Base-by-base conservation (phyloP, 2,113 vertebrate genomes). In the Hippopotamus amphibius region DNA sequence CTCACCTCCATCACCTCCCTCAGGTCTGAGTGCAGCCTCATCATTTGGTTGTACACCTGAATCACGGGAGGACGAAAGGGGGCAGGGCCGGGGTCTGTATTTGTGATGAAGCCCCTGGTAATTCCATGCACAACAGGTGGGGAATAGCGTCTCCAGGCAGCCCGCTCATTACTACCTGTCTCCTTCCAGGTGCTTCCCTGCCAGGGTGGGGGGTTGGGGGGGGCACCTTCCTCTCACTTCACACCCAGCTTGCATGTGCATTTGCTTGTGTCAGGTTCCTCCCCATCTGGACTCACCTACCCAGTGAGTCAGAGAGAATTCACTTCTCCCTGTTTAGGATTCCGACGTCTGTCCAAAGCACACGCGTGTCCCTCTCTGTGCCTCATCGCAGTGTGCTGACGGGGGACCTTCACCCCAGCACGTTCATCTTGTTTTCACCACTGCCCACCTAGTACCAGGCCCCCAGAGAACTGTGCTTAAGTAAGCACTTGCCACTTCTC, bases 31-130 rank as follows among this genome's bases (percentile, higher is more conserved):
- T 13, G 15, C 63, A 30, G 14, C 10, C 26, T 22, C 16, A 4
- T 28, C 33, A 28, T 48, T 50, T 61, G 53, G 41, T 65, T 5
- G 0, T 9, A 3, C 26, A 19, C 4, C 14, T 48, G 48, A 68
- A 8, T 72, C 33, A 9, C 1, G 66, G 26, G 41, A 4, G 12
- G 17, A 16, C 0, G 0, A 17, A 16, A 53, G 46, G 5, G 33
- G n/a, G n/a, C 5, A 28, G 9, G 53, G n/a, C 57, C 24, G 6
- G 26, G 28, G 8, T 26, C 61, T 77, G 13, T 7, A 2, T 50
- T 77, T 92, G 9, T 83, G 12, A 6, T 72, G 37, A 61, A 26
- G 26, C 14, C 28, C n/a, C 30, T 11, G 1, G 2, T 7, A 8
- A 16, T 83, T 50, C 72, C 17, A 24, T 19, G 55, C 10, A 28